These are phyloP conservation scores for Dromiciops gliroides DNA, from an alignment of 2,113 vertebrate genomes.

Conservation along the genomic window DNA sequence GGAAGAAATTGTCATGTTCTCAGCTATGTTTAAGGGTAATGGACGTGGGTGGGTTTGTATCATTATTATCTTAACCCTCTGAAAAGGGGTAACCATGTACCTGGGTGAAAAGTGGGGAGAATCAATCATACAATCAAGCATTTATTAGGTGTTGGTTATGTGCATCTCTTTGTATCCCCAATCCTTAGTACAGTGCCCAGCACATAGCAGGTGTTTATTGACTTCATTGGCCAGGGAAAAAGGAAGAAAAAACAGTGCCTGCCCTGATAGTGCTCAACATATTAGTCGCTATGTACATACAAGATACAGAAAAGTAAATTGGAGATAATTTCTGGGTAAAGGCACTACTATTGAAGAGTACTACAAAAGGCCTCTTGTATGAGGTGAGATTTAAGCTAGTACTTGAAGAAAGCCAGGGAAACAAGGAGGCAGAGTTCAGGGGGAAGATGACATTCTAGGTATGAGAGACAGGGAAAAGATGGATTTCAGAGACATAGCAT, in stretches of 20 bases:
- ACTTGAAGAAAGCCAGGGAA: background rate
- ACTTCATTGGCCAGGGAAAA: background rate
- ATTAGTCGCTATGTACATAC: background rate
- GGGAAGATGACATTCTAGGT: background rate
- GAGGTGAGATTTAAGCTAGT: background rate
- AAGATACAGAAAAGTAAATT: background rate
- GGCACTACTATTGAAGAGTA: background rate
- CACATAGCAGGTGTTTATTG: background rate
- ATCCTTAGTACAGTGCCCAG: background rate
- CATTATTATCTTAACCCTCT: conserved; percentile 37
- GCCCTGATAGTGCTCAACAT: background rate
- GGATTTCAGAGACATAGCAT: background rate
- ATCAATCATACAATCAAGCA: background rate
- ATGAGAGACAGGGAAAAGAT: background rate
- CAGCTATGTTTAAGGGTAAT: background rate
- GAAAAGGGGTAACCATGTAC: background rate
- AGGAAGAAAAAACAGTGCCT: background rate
- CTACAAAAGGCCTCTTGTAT: background rate
- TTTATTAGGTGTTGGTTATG: background rate
- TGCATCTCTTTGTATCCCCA: background rate
- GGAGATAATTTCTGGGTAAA: background rate
- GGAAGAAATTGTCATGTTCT: conserved; percentile 44
- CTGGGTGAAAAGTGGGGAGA: background rate
- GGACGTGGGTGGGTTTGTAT: conserved; percentile 25
- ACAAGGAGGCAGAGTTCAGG: background rate